These are phyloP conservation scores for Cossypha dichroa DNA, from an alignment of 2,797 vertebrate species.

Conservation along the genomic window DNA sequence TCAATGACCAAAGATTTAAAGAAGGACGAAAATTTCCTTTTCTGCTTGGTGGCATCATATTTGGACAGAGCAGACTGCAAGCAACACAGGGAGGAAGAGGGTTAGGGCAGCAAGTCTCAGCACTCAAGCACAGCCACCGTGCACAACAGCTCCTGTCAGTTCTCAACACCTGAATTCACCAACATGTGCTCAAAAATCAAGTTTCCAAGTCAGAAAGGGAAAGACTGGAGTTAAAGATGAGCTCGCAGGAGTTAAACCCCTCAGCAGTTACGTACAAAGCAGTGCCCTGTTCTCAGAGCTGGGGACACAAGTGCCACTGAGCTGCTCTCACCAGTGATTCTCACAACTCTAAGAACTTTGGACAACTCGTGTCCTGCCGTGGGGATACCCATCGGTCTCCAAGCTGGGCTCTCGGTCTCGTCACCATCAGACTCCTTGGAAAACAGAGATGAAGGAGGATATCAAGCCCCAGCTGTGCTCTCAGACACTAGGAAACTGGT, in stretches of 20 bases:
- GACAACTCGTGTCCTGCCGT: conserved; percentile 22
- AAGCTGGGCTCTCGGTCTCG: conserved; percentile 13
- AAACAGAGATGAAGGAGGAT: conserved; percentile 56
- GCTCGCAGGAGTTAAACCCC: background rate
- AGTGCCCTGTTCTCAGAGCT: background rate
- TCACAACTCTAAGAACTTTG: conserved; percentile 42
- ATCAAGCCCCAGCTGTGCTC: conserved; percentile 37
- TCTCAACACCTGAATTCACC: background rate
- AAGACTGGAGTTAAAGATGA: conserved; percentile 6
- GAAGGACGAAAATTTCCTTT: conserved; percentile 98
- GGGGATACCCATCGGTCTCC: conserved; percentile 23
- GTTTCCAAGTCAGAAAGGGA: background rate
- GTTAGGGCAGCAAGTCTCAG: conserved; percentile 34
- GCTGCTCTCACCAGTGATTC: conserved; percentile 48
- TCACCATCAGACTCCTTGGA: conserved; percentile 55
- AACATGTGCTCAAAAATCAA: background rate
- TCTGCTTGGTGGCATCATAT: conserved; percentile 99
- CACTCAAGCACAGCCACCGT: conserved; percentile 39
- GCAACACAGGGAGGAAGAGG: conserved; percentile 57
- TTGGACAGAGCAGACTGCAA: conserved; percentile 95
- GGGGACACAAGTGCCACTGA: background rate
- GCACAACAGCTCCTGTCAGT: background rate
- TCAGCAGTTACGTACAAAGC: background rate
- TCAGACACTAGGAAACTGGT: background rate
- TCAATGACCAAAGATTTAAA: conserved; percentile 99